Evolutionary conservation across 2,113 vertebrate genomes (phyloP).

Genomic region (Smithornis capensis): DNA sequence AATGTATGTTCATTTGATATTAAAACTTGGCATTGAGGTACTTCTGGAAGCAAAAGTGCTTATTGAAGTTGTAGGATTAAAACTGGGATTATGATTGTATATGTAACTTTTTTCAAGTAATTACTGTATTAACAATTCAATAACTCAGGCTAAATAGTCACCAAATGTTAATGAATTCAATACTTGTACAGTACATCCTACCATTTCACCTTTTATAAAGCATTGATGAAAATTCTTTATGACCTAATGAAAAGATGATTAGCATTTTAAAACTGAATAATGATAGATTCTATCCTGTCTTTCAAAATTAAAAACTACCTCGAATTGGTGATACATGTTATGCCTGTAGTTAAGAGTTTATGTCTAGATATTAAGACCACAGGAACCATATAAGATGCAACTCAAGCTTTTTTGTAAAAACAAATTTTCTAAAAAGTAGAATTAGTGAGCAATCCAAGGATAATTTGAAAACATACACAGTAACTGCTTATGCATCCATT

Average conservation of each 20-base stretch:
- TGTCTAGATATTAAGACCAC: neutral
- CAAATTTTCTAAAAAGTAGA: neutral
- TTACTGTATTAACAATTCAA: constrained; percentile 1
- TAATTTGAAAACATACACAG: neutral
- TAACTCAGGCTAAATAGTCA: neutral
- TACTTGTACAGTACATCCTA: neutral
- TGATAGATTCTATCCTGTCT: neutral
- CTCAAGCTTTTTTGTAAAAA: neutral
- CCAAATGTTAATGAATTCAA: constrained; percentile 9
- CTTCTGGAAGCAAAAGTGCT: neutral
- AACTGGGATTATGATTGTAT: neutral
- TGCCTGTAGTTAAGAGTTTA: neutral
- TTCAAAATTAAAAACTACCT: neutral
- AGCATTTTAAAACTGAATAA: constrained; percentile 16
- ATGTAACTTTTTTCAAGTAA: neutral
- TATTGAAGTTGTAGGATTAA: neutral
- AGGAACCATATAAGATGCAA: neutral
- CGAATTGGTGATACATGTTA: neutral
- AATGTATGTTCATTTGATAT: neutral
- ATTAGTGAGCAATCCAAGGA: neutral
- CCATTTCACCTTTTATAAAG: neutral
- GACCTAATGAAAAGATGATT: neutral
- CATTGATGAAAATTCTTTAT: constrained; percentile 41
- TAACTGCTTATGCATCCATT: neutral
- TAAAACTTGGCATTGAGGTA: neutral